These are phyloP conservation scores for Battus philenor DNA, from an alignment of 1,140 invertebrate genomes.

Conservation along the genomic window DNA sequence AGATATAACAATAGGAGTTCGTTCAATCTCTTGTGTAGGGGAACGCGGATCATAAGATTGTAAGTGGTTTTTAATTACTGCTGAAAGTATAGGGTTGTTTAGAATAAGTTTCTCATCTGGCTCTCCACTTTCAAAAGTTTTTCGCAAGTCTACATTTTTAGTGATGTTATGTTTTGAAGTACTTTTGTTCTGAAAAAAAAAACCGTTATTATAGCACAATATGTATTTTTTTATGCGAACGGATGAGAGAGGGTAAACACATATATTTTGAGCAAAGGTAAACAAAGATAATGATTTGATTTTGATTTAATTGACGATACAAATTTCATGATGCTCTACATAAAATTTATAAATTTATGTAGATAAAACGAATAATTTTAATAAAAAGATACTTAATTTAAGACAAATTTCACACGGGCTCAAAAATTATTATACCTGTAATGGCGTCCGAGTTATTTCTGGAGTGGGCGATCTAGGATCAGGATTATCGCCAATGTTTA, in stretches of 20 bases:
- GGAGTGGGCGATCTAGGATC: conserved; percentile 69
- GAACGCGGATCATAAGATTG: conserved; percentile 67
- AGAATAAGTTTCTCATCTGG: conserved; percentile 58
- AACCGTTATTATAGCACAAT: too few relatives aligned
- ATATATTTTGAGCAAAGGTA: background rate
- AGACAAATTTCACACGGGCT: too few relatives aligned
- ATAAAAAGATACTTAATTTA: too few relatives aligned
- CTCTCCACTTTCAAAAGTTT: conserved; percentile 57
- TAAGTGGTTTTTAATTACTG: conserved; percentile 67
- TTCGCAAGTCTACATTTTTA: conserved; percentile 63
- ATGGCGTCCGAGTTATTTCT: conserved; percentile 61
- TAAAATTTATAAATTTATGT: too few relatives aligned
- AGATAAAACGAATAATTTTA: too few relatives aligned
- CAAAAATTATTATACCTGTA: conserved; percentile 64
- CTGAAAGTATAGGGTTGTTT: conserved; percentile 65
- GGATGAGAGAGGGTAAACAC: background rate
- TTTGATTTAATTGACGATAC: too few relatives aligned
- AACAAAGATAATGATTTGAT: background rate
- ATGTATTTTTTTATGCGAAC: background rate
- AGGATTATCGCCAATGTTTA: conserved; percentile 40
- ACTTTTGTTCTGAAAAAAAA: conserved; percentile 48
- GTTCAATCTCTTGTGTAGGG: conserved; percentile 63
- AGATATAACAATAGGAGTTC: conserved; percentile 58
- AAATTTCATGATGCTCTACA: too few relatives aligned
- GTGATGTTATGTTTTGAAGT: conserved; percentile 64